Evolutionary conservation across 2,888 invertebrate species (phyloP), one percentile per base, ranked within the genome.

Genomic region (Tetragnatha montana): DNA sequence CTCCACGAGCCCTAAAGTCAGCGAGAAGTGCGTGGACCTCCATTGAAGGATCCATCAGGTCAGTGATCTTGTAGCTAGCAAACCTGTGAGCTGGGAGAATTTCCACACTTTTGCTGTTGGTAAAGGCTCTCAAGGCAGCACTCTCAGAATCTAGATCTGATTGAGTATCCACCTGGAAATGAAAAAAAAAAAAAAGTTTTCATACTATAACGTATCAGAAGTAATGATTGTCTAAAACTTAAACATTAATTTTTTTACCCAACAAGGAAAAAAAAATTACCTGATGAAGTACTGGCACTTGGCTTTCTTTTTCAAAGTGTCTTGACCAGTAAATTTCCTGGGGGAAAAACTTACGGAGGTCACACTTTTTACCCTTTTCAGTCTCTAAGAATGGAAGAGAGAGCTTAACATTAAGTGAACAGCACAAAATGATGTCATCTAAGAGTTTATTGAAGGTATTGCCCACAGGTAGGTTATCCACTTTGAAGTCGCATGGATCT

Each of bases 361-460:
- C 94, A 92, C 97, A 97, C 92, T 95, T 95, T 74, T 96, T 95
- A 0, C 98, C 98, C 14, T 94, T 94, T 93, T 97, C 97, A 0
- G 97, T 97, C 94, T 98, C 98, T 91, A 98, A 94, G 94, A 96
- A 98, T 0, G 99, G 99, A 86, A 97, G 95, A 0, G 96, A 95
- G 92, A 97, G 96, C 88, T 96, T 95, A 14, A 98, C 94, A 93
- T 96, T 97, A 0, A 99, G 98, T 0, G 98, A 98, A 91, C 97
- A 95, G 0, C 97, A 97, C 3, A 98, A 85, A 47, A 96, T 94
- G 0, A 96, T 95, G 85, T 96, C 96, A 91, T 96, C 96, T 10
- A 97, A 93, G 0, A 96, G 96, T 94, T 97, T 95, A 93, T 96
- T 95, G 93, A 97, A 96, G 91, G 95, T 95, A 93, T 96, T 96